A percentile compares a stretch with the other conserved stretches of the same genome.
Evolutionary conservation across 30 jellyfish, hydroid and myxozoan species (phyloP).

Genomic region (Hydractinia symbiolongicarpus): DNA sequence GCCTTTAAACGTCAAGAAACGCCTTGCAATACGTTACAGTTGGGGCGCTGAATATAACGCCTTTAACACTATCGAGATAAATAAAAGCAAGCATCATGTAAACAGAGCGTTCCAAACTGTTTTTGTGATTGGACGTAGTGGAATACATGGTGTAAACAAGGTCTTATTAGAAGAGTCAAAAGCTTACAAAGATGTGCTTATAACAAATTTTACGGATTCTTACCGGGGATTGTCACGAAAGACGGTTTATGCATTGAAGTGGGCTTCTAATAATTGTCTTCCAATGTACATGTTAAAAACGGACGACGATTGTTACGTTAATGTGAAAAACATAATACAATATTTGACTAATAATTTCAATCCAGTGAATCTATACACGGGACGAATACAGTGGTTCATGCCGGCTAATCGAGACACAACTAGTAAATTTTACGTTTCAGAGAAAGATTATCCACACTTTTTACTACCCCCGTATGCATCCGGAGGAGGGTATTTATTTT

Average conservation of each 20-base stretch:
- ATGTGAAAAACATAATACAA: not conserved
- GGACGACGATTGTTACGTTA: slow-evolving; percentile 46
- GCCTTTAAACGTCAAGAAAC: slow-evolving; percentile 27
- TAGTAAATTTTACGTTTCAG: slow-evolving; percentile 31
- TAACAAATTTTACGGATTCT: slow-evolving; percentile 13
- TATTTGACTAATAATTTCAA: not conserved
- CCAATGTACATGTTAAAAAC: slow-evolving; percentile 33
- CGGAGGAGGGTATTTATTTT: slow-evolving; percentile 48
- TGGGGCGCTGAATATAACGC: slow-evolving; percentile 21
- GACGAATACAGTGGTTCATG: slow-evolving; percentile 45
- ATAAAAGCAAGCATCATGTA: not conserved
- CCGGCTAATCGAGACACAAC: slow-evolving; percentile 41
- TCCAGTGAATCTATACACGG: slow-evolving; percentile 22
- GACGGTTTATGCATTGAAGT: slow-evolving; percentile 12
- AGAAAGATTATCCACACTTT: not conserved
- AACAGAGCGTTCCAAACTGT: not conserved
- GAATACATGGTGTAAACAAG: not conserved
- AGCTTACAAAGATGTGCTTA: slow-evolving; percentile 19
- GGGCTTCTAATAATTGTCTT: slow-evolving; percentile 22
- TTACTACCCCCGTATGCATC: slow-evolving; percentile 38
- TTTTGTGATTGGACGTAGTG: slow-evolving; percentile 9
- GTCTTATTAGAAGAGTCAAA: slow-evolving; percentile 1
- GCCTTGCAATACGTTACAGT: slow-evolving; percentile 25
- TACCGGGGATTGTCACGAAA: slow-evolving; percentile 15
- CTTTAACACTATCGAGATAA: not conserved